These are phyloP conservation scores for Aricia agestis DNA, from an alignment of 1,140 invertebrate genomes.

Conservation along the genomic window DNA sequence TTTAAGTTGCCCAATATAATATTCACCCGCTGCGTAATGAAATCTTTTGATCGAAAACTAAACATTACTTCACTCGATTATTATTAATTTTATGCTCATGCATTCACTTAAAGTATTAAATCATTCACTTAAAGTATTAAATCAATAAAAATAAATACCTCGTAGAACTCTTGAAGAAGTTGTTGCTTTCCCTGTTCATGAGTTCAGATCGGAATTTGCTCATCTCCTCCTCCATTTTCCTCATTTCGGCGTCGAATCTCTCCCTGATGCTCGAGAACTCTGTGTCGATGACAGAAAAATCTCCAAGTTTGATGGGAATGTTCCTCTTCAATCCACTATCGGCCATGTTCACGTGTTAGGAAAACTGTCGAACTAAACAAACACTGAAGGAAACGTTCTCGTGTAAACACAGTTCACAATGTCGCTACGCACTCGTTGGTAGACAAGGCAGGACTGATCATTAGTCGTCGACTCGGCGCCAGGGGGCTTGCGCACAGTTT, in stretches of 20 bases:
- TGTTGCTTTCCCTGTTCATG: slow-evolving; percentile 93
- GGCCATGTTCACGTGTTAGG: slow-evolving; percentile 78
- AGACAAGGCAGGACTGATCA: slow-evolving; percentile 71
- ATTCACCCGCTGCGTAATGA: slow-evolving; percentile 28
- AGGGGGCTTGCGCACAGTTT: slow-evolving; percentile 74
- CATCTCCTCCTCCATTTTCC: slow-evolving; percentile 99
- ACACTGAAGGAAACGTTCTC: slow-evolving; percentile 58
- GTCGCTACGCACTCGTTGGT: slow-evolving; percentile 55
- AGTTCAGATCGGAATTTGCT: slow-evolving; percentile 94
- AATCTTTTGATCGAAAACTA: slow-evolving; percentile 8
- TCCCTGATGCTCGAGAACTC: slow-evolving; percentile 97
- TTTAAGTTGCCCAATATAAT: slow-evolving; percentile 33
- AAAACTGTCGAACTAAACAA: slow-evolving; percentile 67
- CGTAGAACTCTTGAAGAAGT: slow-evolving; percentile 91
- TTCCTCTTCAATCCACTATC: slow-evolving; percentile 88
- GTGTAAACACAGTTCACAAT: slow-evolving; percentile 67
- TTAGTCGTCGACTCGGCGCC: slow-evolving; percentile 71
- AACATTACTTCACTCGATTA: slow-evolving; percentile 6
- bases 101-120: neutral
- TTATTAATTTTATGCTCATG: too few species aligned
- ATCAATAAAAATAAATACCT: slow-evolving; percentile 78
- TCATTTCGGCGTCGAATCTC: slow-evolving; percentile 97
- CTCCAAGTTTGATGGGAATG: slow-evolving; percentile 95
- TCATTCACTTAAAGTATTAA: neutral
- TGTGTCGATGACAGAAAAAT: slow-evolving; percentile 96